Base-by-base conservation (phyloP, 2,113 vertebrate genomes). In the Oxyruncus cristatus region DNA sequence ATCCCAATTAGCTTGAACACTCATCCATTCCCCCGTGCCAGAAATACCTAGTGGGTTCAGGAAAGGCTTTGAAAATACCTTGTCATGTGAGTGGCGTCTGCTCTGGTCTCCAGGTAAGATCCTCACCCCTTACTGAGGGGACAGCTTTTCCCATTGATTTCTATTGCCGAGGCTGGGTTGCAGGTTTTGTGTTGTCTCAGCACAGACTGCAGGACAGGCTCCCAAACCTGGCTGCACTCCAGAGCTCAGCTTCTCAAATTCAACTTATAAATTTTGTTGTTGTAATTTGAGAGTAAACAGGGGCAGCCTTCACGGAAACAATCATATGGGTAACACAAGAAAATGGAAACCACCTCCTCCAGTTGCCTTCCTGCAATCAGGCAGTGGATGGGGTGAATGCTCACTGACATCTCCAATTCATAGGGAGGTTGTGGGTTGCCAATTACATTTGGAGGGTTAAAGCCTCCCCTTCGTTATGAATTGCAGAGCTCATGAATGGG, bases 261-360 rank as follows among this genome's bases (percentile, higher is more conserved):
- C 49, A 65, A n/a, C 30, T 86, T 35, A 27, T 1, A 12, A 68
- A 18, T 70, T 50, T 15, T 65, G 62, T 50, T 59, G 62, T 32
- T 59, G 39, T 28, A 55, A 5, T 44, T 65, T 2, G 0, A 41
- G 23, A 89, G 67, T 0, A 0, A 73, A 82, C 2, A 15, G 42
- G 42, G 35, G 24, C 58, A 59, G 44, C 33, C 63, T 82, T 67
- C 28, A 66, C 8, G 6, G 75, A 80, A 86, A 63, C 2, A 1
- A 32, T 28, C 37, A 7, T 32, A 33, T 0, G 2, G 61, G 32
- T 37, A 71, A 37, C 41, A 55, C n/a, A 83, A 82, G 70, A 56
- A 90, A 85, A 83, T 27, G 44, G 32, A 92, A 88, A 85, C 24
- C 28, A 44, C 28, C 27, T 74, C 15, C 24, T 65, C 53, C 59